Percentiles rank a stretch among this genome's conserved stretches.
These are phyloP conservation scores for Entomobrya multifasciata DNA, from an alignment of 2,888 invertebrate species.

Conservation along the genomic window DNA sequence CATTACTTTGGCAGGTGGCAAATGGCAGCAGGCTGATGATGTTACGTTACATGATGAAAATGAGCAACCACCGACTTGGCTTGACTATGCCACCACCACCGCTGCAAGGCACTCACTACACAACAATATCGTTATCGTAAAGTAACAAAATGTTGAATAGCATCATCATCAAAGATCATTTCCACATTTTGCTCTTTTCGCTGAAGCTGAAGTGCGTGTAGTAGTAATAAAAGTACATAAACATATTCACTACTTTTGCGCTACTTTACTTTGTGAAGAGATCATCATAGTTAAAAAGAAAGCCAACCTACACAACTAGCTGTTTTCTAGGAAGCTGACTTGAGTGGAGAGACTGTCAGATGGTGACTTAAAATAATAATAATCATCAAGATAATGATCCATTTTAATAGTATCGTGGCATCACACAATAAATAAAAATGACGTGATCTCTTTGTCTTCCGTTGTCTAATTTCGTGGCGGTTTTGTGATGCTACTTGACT, in stretches of 20 bases:
- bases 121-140: conserved; percentile 4
- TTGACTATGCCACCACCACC: no score
- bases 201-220: neutral
- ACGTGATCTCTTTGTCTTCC: conserved; percentile 52
- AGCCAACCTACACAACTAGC: no score
- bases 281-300: no score
- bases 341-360: conserved; percentile 48
- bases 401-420: conserved; percentile 49
- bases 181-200: conserved; percentile 17
- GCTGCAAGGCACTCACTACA: conserved; percentile 31
- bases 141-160: conserved; percentile 1
- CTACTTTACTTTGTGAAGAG: no score
- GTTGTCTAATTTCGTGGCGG: neutral
- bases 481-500: neutral
- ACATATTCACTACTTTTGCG: no score
- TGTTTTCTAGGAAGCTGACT: neutral
- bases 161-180: conserved; percentile 1
- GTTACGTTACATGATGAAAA: conserved; percentile 17
- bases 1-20: conserved; percentile 71
- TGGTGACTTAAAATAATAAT: conserved; percentile 63
- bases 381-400: conserved; percentile 40
- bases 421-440: conserved; percentile 64
- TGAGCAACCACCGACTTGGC: neutral
- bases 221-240: no score
- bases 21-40: conserved; percentile 48